Conservation (phyloP, 2,888 invertebrate genomes). For the Sesia bembeciformis region DNA sequence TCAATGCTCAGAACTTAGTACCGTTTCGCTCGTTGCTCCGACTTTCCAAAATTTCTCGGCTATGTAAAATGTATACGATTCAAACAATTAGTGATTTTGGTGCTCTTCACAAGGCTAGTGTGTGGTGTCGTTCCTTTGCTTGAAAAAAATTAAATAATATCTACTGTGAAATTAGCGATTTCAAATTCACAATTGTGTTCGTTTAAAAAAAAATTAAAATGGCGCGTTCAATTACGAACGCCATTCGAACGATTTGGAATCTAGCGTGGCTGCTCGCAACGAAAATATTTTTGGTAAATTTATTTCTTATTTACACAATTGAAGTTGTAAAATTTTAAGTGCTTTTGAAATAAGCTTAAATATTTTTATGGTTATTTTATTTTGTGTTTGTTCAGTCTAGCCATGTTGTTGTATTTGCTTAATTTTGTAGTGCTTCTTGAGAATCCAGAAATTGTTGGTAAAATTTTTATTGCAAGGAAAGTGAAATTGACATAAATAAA, state of each 20-base stretch:
- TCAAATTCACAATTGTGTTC: not conserved
- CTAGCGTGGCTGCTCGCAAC: conserved; percentile 58
- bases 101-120: conserved; percentile 19
- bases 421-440: not conserved
- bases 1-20: conserved; percentile 35
- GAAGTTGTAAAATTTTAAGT: no score
- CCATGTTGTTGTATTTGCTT: not conserved
- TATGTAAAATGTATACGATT: conserved; percentile 26
- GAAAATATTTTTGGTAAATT: conserved; percentile 57
- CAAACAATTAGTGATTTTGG: conserved; percentile 34
- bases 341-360: not conserved
- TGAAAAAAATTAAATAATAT: conserved; percentile 14
- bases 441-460: not conserved
- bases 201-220: no score
- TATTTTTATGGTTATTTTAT: not conserved
- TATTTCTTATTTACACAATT: conserved; percentile 1
- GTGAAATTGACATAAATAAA: conserved; percentile 1
- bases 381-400: not conserved
- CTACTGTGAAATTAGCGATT: conserved; percentile 3
- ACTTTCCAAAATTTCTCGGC: conserved; percentile 65
- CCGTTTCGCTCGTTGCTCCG: conserved; percentile 50
- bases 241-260: conserved; percentile 49
- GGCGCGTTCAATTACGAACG: conserved; percentile 36
- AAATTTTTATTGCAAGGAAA: conserved; percentile 1
- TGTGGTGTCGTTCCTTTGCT: conserved; percentile 12